Percentiles rank a stretch among this genome's conserved stretches.
These are phyloP conservation scores for Hyperoodon ampullatus DNA, from an alignment of 2,113 vertebrate genomes.

Conservation along the genomic window DNA sequence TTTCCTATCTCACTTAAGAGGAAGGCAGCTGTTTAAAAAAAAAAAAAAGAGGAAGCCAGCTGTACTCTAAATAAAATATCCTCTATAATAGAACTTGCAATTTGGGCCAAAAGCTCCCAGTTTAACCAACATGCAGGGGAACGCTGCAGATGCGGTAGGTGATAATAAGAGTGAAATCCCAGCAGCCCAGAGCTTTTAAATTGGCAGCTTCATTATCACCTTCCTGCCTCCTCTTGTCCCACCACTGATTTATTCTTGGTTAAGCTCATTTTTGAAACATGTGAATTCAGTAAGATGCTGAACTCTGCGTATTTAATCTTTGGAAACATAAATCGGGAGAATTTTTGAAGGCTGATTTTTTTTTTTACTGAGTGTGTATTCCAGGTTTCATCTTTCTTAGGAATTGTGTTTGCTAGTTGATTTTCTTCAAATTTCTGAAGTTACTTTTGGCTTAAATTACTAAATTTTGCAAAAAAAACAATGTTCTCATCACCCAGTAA, in stretches of 20 bases:
- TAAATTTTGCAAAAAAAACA: neutral
- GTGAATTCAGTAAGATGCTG: neutral
- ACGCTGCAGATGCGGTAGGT: constrained; percentile 56
- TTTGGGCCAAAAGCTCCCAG: neutral
- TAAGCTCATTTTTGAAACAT: constrained; percentile 16
- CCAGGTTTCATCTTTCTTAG: neutral
- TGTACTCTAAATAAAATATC: neutral
- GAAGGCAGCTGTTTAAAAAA: neutral
- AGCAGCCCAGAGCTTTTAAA: constrained; percentile 2
- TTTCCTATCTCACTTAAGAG: neutral
- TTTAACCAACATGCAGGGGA: constrained; percentile 40
- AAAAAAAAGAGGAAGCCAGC: neutral
- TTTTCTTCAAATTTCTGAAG: neutral
- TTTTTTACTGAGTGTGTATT: neutral
- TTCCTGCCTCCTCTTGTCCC: constrained; percentile 78
- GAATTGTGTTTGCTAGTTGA: neutral
- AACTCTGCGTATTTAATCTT: neutral
- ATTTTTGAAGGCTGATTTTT: constrained; percentile 11
- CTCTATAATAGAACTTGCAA: neutral
- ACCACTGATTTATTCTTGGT: neutral
- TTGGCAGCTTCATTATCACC: constrained; percentile 55
- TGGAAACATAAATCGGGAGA: neutral
- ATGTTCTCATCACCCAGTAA: neutral
- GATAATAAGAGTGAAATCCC: constrained; percentile 83
- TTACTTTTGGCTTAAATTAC: neutral